Conservation (phyloP, 1,140 invertebrate species). For the Drosophila punjabiensis region DNA sequence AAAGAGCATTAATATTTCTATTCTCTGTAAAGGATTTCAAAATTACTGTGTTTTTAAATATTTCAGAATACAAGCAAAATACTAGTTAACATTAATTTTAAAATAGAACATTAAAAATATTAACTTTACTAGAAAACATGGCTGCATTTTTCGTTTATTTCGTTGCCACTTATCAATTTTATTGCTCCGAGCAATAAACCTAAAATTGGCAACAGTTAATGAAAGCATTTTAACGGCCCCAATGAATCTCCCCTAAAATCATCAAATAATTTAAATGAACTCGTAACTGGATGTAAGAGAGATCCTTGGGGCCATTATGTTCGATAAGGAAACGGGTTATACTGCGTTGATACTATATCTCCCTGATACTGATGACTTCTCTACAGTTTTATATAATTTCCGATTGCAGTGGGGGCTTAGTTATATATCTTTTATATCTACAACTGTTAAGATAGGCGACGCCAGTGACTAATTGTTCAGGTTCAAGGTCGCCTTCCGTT, state of each 20-base stretch:
- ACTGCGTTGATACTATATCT: not conserved
- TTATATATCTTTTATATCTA: constrained; percentile 19
- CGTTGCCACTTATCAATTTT: constrained; percentile 18
- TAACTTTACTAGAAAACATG: not conserved
- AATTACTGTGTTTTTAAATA: too few species aligned
- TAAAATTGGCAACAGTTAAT: constrained; percentile 16
- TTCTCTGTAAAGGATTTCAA: too few species aligned
- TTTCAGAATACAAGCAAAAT: too few species aligned
- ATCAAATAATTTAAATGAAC: not conserved
- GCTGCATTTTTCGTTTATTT: not conserved
- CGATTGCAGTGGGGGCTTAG: constrained; percentile 15
- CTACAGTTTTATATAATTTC: constrained; percentile 3
- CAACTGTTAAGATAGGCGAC: constrained; percentile 33
- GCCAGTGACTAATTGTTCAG: constrained; percentile 32
- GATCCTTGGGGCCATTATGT: not conserved
- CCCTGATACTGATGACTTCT: not conserved
- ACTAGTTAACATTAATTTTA: not conserved
- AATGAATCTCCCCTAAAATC: not conserved
- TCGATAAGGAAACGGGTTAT: not conserved
- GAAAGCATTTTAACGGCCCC: not conserved
- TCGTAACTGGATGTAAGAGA: not conserved
- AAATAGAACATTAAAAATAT: not conserved
- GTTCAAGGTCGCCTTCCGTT: constrained; percentile 31
- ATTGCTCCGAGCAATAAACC: constrained; percentile 5
- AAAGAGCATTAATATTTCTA: too few species aligned